These are phyloP conservation scores for Gallinago undulata DNA, from an alignment of 2,113 vertebrate genomes.

Conservation along the genomic window DNA sequence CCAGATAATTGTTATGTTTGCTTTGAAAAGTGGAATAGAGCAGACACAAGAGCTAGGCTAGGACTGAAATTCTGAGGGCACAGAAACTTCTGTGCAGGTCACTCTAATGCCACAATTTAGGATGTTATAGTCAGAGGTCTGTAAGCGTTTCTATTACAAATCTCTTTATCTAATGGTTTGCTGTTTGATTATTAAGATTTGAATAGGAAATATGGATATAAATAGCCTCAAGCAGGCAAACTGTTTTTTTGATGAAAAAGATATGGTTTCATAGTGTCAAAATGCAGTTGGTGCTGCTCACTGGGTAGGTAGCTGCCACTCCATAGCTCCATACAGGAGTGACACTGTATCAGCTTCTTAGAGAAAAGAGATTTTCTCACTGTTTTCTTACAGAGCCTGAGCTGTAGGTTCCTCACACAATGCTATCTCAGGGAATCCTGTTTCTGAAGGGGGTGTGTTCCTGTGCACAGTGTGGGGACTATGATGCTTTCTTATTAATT, in stretches of 20 bases:
- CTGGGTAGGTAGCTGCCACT: neutral
- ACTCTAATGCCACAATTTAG: neutral
- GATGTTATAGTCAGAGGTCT: neutral
- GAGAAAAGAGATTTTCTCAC: neutral
- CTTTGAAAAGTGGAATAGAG: neutral
- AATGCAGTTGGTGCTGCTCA: neutral
- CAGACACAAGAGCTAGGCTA: neutral
- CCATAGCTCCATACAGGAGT: neutral
- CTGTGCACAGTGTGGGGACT: neutral
- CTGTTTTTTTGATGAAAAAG: neutral
- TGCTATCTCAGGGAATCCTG: neutral
- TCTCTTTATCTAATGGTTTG: neutral
- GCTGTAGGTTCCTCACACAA: neutral
- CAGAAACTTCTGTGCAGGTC: neutral
- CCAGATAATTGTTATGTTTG: neutral
- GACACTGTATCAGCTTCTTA: neutral
- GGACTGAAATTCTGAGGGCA: neutral
- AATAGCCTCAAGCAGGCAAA: neutral
- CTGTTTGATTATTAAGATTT: constrained; percentile 6
- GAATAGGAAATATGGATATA: neutral
- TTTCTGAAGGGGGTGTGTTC: neutral
- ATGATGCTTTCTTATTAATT: neutral
- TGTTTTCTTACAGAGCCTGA: neutral
- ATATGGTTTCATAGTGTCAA: neutral
- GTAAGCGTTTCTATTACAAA: neutral